Base-by-base conservation (phyloP, 1,140 invertebrate species). In the Plutomurus gul region DNA sequence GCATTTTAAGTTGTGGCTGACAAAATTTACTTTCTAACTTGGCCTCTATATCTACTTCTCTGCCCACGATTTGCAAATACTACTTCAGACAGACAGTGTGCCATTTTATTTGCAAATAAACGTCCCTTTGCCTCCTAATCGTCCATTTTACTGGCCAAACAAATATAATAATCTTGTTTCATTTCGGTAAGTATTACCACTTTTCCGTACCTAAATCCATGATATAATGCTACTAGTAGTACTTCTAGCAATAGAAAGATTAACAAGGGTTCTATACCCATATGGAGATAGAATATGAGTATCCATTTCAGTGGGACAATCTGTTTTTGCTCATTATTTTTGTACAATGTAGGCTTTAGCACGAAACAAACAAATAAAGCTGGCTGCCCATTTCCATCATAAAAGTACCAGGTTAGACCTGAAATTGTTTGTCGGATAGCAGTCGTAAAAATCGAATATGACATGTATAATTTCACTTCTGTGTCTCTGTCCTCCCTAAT, bases 41-140 rank as follows among this genome's bases (percentile, higher is more conserved):
- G 56, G 56, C 56, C 56, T 65, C 56, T 65, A 65, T 65, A 65
- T 65, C 56, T 36, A 65, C 56, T 65, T 65, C n/a, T n/a, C 27
- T 65, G 56, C 18, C 27, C 36, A 16, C 56, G 36, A 65, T 65
- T 65, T n/a, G 30, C 27, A 51, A 51, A 51, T 51, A 11, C 47
- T 22, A 51, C 47, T 51, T 22, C 27, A 36, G 56, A 65, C 36
- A 30, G 27, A 33, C 56, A 65, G 13, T 65, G 13, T 7, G 13
- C 56, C 27, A 16, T 56, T 56, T 27, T 56, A 27, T 25, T 25
- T 16, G 30, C 51, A 27, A 30, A 7, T 60, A 11, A 18, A 51
- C 27, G 16, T 65, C 56, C 20, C 20, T 51, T 25, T 51, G 13
- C 47, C 20, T 22, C 18, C n/a, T n/a, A 30, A 25, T 3, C 36